Base-by-base conservation (phyloP, 2,888 invertebrate genomes). In the Gnatocerus cornutus region DNA sequence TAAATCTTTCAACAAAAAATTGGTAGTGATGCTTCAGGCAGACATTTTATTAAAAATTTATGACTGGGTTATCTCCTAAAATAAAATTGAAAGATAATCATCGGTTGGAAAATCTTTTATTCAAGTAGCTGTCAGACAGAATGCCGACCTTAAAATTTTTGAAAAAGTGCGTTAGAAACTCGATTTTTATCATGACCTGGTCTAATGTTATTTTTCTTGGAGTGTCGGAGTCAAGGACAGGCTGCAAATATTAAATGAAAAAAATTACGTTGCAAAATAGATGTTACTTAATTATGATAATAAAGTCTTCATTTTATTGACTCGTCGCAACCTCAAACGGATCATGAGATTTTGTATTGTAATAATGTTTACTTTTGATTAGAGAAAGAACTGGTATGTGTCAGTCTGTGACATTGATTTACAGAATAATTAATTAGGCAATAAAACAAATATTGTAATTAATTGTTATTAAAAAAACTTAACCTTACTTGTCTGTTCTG, bases 361-460 rank as follows among this genome's bases (percentile, higher is more conserved):
- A 27, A 41, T 43, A 43, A 27, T 56, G 56, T 50, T 27, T 50
- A 10, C 48, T 14, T 27, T 8, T 46, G 12, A 46, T 37, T 50
- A 16, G 12, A 43, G 45, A 29, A 30, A 29, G 58, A 45, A 37
- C 16, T 41, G 13, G 39, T 39, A 39, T 9, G 12, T 30, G 59
- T 63, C 63, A 41, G 30, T 27, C 46, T 45, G 37, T 61, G 63
- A 63, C 63, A 63, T 63, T 63, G 63, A 63, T 63, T 63, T 63
- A 63, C 63, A 39, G 63, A 63, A 65, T 56, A 65, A 56, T 55
- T 65, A 65, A 65, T 65, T 55, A 65, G 37, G 13, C 12, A 65
- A 65, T 56, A 65, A 65, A 65, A 65, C 65, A 56, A 65, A 65
- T 67, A 59, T 59, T 56, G 56, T 55, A 63, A 68, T 62, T 68